phyloP scores from a whole-genome alignment of 2,113 vertebrate species.

The Myotis brandtii region DNA sequence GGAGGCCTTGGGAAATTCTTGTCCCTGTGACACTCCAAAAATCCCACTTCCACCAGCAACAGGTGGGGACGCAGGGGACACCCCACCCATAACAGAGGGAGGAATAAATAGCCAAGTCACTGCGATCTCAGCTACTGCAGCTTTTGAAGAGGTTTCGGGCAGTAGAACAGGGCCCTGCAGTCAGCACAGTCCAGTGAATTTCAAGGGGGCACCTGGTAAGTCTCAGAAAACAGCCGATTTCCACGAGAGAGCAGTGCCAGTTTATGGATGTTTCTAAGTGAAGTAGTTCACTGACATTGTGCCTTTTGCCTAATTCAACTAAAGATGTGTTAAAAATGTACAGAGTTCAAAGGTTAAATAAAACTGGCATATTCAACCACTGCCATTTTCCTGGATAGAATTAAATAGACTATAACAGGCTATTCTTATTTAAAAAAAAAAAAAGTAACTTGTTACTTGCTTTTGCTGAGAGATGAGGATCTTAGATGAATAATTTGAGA shows the following conservation, averaged over 20 bases:
- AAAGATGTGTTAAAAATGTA: not conserved
- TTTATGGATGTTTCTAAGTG: not conserved
- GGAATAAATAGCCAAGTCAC: not conserved
- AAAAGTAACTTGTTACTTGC: not conserved
- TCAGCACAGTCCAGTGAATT: not conserved
- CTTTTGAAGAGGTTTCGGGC: not conserved
- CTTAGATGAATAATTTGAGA: not conserved
- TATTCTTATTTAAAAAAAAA: not conserved
- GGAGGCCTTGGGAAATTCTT: not conserved
- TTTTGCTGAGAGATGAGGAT: conserved; percentile 10
- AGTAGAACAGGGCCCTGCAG: not conserved
- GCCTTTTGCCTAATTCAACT: not conserved
- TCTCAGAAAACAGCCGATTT: not conserved
- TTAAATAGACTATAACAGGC: not conserved
- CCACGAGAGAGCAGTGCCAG: not conserved
- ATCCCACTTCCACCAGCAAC: not conserved
- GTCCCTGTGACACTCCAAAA: not conserved
- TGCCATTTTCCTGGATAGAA: not conserved
- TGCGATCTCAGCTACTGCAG: not conserved
- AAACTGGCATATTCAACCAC: not conserved
- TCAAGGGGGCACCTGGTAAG: conserved; percentile 10
- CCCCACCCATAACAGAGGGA: not conserved
- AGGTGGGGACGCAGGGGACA: not conserved
- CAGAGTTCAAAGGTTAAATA: not conserved
- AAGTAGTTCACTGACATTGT: not conserved